Base-by-base conservation (phyloP, 2,888 invertebrate genomes). In the Himalopsyche kuldschensis region DNA sequence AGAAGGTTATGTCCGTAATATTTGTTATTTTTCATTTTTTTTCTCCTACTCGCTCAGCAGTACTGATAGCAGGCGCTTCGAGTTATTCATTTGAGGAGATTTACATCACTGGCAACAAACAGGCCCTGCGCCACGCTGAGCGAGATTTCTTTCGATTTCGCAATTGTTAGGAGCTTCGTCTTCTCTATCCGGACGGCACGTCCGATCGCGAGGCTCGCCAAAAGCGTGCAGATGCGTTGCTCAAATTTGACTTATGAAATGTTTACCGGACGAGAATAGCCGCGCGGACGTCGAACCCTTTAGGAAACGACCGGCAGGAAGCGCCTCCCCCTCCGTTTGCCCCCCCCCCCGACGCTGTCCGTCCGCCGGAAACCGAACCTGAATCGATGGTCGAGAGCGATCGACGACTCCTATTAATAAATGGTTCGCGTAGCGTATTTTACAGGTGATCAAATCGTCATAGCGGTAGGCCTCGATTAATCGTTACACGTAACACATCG, bases 181-280 rank as follows among this genome's bases (percentile, higher is more conserved):
- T 41, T 15, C 41, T 11, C 41, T 41, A 5, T 3, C 5, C 5
- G 41, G 15, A 41, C 5, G 2, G 41, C 41, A 15, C 11, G 41
- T 15, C 41, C 41, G 41, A 41, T 30, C 69, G 69, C 69, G 69
- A 30, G 30, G 69, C 30, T 24, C 27, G 11, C 69, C 69, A 11
- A 69, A 69, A 69, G 10, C 27, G 69, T n/a, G 69, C 69, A 8
- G 46, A 79, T 75, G 82, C 75, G 69, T 79, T 78, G 82, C 79
- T 82, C 79, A 82, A 82, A 82, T 82, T 82, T 82, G 82, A 82
- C 82, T 82, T 82, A 82, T 82, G 82, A 82, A 82, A 82, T 82
- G 82, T 82, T 82, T 82, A 82, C 79, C 75, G 79, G 79, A 79
- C 82, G 79, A 82, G 79, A 82, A 82, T 82, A 82, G 69, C 69